Base-by-base conservation (phyloP, 2,113 vertebrate genomes). In the Mandrillus leucophaeus region DNA sequence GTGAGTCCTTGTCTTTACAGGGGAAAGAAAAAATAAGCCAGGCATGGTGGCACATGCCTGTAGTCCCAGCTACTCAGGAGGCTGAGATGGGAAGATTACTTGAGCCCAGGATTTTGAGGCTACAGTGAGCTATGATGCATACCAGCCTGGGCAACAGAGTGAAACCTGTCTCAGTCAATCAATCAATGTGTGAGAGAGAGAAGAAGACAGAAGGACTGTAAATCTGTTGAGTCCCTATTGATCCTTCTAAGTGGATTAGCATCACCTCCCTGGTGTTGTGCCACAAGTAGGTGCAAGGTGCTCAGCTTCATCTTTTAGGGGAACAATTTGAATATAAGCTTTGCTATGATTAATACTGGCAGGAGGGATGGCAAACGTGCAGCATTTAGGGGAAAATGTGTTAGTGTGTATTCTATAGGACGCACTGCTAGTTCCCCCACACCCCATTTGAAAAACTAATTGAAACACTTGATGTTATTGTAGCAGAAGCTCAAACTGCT, bases 251-350 rank as follows among this genome's bases (percentile, higher is more conserved):
- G n/a, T 89, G n/a, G 48, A 55, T 90, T 40, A 45, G 30, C 3
- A 2, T 35, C 25, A 8, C 20, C 22, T 80, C 16, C 22, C 45
- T 82, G 66, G 23, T 13, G 8, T 13, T 2, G 20, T 48, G 27
- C 18, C 14, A 4, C 16, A 45, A 61, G 61, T 78, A 40, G 83
- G 32, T 13, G 8, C 1, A 27, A 81, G 59, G 27, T n/a, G 10
- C 40, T 43, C 12, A 5, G 35, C 43, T 80, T 48, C 85, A 8
- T 55, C 90, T 70, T 64, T 78, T n/a, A 76, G 45, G 72, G 38
- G 66, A 57, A 90, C 61, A 68, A 38, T 48, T 70, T 85, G 72
- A 57, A 32, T 95, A 8, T 68, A 79, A 83, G 55, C 35, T 92
- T 78, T 82, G 22, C 88, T 76, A 3, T 23, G 92, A 14, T 59